phyloP scores from a whole-genome alignment of 1,140 invertebrate genomes.

The Dendrolimus punctatus region DNA sequence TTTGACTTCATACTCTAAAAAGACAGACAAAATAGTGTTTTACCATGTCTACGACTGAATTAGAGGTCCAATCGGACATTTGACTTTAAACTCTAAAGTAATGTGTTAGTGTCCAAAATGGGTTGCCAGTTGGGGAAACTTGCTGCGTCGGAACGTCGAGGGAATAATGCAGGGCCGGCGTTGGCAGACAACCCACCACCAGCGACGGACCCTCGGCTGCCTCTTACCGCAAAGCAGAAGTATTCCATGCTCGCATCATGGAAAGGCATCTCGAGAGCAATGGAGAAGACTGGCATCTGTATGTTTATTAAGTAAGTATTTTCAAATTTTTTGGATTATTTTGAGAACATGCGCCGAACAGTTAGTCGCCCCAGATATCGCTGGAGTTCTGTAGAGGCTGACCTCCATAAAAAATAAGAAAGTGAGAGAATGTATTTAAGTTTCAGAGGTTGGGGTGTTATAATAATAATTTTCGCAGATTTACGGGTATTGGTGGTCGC shows the following conservation, averaged over 20 bases:
- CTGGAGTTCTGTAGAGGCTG: too few relatives aligned
- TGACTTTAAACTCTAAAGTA: slow-evolving; percentile 1
- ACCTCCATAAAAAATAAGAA: too few relatives aligned
- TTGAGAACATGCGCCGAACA: background rate
- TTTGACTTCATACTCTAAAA: too few relatives aligned
- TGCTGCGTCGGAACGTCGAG: slow-evolving; percentile 72
- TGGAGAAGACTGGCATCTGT: slow-evolving; percentile 89
- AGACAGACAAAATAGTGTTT: too few relatives aligned
- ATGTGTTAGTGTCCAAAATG: slow-evolving; percentile 63
- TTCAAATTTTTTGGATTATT: slow-evolving; percentile 1
- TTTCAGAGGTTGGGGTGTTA: too few relatives aligned
- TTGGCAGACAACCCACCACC: slow-evolving; percentile 70
- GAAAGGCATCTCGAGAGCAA: slow-evolving; percentile 90
- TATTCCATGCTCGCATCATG: slow-evolving; percentile 91
- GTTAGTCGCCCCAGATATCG: too few relatives aligned
- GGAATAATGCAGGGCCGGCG: slow-evolving; percentile 50
- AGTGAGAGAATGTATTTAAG: too few relatives aligned
- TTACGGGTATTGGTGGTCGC: too few relatives aligned
- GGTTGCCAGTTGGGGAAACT: slow-evolving; percentile 86
- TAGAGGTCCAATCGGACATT: too few relatives aligned
- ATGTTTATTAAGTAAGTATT: slow-evolving; percentile 92
- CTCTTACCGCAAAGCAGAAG: slow-evolving; percentile 88
- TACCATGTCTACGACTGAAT: too few relatives aligned
- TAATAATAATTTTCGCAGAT: too few relatives aligned
- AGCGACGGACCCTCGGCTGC: slow-evolving; percentile 83